Evolutionary conservation across 1,140 invertebrate species (phyloP).

Genomic region (Nymphalis io): DNA sequence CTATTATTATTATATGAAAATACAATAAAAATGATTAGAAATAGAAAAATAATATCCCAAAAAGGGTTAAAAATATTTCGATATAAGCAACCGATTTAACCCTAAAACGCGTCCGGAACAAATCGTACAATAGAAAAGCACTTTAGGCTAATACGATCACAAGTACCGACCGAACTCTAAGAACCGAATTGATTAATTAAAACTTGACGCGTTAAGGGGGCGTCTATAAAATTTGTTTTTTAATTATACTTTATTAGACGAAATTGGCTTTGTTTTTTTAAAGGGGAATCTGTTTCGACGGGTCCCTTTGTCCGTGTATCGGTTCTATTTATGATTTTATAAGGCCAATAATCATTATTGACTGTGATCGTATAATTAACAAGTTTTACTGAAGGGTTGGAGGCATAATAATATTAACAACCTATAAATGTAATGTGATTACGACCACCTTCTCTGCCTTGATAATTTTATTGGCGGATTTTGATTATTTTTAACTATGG

Average conservation of each 20-base stretch:
- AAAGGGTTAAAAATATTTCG: conserved; percentile 7
- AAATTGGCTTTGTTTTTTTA: conserved; percentile 77
- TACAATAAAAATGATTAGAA: conserved; percentile 7
- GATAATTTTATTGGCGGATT: conserved; percentile 28
- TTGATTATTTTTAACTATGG: conserved; percentile 9
- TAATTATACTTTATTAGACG: conserved; percentile 75
- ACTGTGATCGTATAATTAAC: conserved; percentile 74
- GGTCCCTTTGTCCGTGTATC: conserved; percentile 64
- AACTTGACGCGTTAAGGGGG: conserved; percentile 63
- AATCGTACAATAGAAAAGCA: conserved; percentile 63
- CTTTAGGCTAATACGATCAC: conserved; percentile 52
- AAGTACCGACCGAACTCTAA: conserved; percentile 51
- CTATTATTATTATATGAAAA: neutral
- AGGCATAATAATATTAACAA: conserved; percentile 43
- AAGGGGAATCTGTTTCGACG: conserved; percentile 53
- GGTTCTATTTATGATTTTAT: conserved; percentile 77
- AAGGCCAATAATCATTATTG: conserved; percentile 77
- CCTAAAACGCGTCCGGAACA: conserved; percentile 54
- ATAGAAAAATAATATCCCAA: conserved; percentile 7
- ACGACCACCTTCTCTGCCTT: conserved; percentile 29
- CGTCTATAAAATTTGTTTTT: conserved; percentile 76
- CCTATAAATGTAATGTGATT: conserved; percentile 41
- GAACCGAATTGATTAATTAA: conserved; percentile 74
- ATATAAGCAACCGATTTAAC: conserved; percentile 52
- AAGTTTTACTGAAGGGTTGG: conserved; percentile 53